A percentile compares a stretch with the other conserved stretches of the same genome.
These are phyloP conservation scores for Anguilla anguilla DNA, from an alignment of 2,797 vertebrate genomes.

Conservation along the genomic window DNA sequence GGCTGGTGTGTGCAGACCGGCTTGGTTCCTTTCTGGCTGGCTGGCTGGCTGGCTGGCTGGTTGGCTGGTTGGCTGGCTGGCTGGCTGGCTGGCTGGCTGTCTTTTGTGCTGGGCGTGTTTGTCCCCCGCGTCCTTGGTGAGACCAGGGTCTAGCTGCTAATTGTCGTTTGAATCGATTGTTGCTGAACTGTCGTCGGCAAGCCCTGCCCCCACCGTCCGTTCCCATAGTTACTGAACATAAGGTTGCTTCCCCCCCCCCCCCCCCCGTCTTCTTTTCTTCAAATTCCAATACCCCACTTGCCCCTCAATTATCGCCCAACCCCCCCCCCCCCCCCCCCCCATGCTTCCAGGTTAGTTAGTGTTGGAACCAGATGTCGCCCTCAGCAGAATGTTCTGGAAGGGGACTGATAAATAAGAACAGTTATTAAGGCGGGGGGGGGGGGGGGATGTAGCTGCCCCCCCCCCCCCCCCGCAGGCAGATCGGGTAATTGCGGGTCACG, in stretches of 20 bases:
- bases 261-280: background rate
- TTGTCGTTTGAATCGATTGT: constrained; percentile 8
- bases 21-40: background rate
- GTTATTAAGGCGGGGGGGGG: constrained; percentile 67
- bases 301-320: constrained; percentile 22
- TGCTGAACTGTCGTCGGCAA: background rate
- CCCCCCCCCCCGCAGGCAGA: constrained; percentile 59
- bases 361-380: constrained; percentile 3
- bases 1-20: background rate
- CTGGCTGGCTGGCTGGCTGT: background rate
- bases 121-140: background rate
- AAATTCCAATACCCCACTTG: constrained; percentile 45
- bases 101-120: background rate
- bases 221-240: constrained; percentile 4
- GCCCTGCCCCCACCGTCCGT: background rate
- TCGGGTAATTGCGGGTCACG: constrained; percentile 73
- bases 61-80: background rate
- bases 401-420: constrained; percentile 70
- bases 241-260: background rate
- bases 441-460: constrained; percentile 47
- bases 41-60: background rate
- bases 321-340: background rate
- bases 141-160: background rate
- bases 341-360: background rate
- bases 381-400: background rate